Evolutionary conservation across 2,113 vertebrate species (phyloP).

Genomic region (Stercorarius parasiticus): DNA sequence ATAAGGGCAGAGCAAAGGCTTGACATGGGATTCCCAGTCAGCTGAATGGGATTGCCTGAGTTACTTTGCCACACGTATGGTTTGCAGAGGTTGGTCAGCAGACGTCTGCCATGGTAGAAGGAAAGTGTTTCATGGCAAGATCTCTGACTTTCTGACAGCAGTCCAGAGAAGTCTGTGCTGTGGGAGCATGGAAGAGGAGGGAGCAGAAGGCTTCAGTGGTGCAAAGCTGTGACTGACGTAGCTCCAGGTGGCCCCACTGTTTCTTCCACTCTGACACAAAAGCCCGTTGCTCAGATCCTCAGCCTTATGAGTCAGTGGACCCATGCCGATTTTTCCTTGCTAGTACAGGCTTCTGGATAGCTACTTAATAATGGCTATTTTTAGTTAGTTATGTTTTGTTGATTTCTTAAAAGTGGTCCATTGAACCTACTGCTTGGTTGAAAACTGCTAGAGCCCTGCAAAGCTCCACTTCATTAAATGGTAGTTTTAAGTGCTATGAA

Average conservation of each 20-base stretch:
- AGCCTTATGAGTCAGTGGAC: neutral
- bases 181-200: neutral
- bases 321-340: neutral
- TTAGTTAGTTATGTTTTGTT: neutral
- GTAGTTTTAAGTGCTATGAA: neutral
- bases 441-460: neutral
- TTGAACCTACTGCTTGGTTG: neutral
- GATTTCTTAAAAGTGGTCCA: neutral
- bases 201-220: neutral
- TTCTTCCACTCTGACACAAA: neutral
- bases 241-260: rapidly evolving
- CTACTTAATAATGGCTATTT: neutral
- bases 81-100: neutral
- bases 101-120: neutral
- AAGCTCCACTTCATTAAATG: neutral
- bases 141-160: neutral
- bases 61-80: neutral
- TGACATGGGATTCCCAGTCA: neutral
- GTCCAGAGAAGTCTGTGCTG: neutral
- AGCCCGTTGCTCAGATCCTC: neutral
- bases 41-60: neutral
- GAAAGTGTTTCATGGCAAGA: neutral
- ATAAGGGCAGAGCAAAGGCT: neutral
- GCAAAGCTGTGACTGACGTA: neutral
- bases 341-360: neutral